Evolutionary conservation across 2,113 vertebrate species (phyloP).

Genomic region (Suncus etruscus): DNA sequence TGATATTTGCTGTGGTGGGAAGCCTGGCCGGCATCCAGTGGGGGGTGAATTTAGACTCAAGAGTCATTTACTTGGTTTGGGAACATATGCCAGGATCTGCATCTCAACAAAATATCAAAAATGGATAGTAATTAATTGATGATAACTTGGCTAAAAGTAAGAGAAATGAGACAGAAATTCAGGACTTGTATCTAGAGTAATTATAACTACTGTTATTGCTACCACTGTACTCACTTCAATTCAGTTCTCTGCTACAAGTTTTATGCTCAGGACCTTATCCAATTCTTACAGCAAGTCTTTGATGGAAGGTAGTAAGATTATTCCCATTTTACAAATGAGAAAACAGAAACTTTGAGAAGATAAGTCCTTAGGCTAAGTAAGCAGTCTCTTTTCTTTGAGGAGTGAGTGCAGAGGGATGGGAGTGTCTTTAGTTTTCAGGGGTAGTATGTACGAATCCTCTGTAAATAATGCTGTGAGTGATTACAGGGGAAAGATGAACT

Average conservation of each 20-base stretch:
- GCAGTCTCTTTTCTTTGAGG: too few species aligned
- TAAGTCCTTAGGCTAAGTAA: neutral
- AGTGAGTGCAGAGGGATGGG: too few species aligned
- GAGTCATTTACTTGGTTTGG: neutral
- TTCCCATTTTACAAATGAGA: neutral
- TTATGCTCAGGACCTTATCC: neutral
- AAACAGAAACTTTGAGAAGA: neutral
- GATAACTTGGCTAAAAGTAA: neutral
- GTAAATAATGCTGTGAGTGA: slow-evolving; percentile 37
- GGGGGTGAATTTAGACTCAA: neutral
- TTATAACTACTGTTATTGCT: accelerated
- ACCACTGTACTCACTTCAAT: accelerated
- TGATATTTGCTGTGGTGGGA: neutral
- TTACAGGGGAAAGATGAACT: neutral
- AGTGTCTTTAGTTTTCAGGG: neutral
- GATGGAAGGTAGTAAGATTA: neutral
- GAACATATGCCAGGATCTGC: neutral
- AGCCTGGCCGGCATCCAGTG: neutral
- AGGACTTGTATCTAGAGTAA: neutral
- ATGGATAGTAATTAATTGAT: neutral
- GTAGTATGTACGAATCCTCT: slow-evolving; percentile 19
- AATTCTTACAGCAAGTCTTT: neutral
- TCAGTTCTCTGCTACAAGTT: neutral
- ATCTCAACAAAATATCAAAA: neutral
- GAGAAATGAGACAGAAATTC: neutral